Evolutionary conservation across 2,888 invertebrate species (phyloP), one percentile per base, ranked within the genome.

Genomic region (Pseudococcus jackbeardsleyi): DNA sequence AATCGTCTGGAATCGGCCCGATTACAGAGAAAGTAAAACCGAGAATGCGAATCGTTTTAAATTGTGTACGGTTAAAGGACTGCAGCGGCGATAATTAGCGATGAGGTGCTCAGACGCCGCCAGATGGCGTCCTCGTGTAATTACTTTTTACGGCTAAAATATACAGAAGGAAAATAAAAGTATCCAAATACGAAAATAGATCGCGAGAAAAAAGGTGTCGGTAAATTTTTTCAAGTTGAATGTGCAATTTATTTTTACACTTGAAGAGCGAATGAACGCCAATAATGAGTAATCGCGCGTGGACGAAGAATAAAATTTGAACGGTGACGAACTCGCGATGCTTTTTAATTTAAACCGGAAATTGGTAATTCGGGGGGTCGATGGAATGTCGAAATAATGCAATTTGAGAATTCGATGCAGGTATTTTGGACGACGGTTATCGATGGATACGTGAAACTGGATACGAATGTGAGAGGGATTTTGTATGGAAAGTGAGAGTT

Each of bases 91-190:
- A 79, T 79, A 42, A 79, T 79, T 79, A 79, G 42, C 79, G 79
- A 39, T n/a, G 79, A 17, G 42, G 15, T 39, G 72, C 33, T 7
- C 9, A 8, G 12, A 33, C 42, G 79, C 42, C 42, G 79, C n/a
- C 42, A 79, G 79, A 79, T 79, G 79, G 79, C 79, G 79, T 79
- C 42, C 42, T 42, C 42, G n/a, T 42, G 8, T 79, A n/a, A 79
- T 79, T 79, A 79, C 79, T 79, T 42, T 72, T 79, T 79, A 26
- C 79, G 79, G 68, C 68, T 72, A 72, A 72, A 72, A 72, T 72
- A 33, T 33, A 33, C 3, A 33, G 26, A 33, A 22, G 19, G 15
- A 64, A 22, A 64, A 54, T 15, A 54, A 54, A 54, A 54, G 54
- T 15, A 54, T 17, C 22, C 15, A 22, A 72, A 77, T 42, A 79